Evolutionary conservation across 2,113 vertebrate species (phyloP).

Genomic region (Nannobrachium achirus): DNA sequence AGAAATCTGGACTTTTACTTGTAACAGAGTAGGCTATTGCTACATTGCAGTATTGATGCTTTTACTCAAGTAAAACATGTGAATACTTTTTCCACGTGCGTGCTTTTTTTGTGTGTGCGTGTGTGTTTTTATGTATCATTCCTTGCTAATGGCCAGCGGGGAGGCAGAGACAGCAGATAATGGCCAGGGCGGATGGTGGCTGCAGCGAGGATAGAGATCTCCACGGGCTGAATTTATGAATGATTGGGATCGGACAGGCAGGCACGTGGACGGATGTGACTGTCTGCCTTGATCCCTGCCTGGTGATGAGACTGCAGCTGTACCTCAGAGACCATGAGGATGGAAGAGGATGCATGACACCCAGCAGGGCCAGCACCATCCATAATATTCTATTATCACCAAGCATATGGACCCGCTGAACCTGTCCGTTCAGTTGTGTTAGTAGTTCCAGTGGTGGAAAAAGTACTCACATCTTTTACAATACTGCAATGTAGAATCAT

Average conservation of each 20-base stretch:
- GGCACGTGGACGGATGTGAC: constrained; percentile 66
- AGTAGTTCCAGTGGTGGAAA: no score
- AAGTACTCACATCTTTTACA: no score
- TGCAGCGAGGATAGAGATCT: constrained; percentile 57
- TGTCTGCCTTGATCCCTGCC: constrained; percentile 30
- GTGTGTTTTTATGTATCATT: constrained; percentile 36
- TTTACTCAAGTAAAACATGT: no score
- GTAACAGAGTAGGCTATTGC: no score
- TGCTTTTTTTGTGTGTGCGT: neutral
- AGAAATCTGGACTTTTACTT: no score
- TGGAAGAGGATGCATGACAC: no score
- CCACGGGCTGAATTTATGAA: constrained; percentile 71
- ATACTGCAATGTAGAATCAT: no score
- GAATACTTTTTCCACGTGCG: no score
- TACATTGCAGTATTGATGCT: no score
- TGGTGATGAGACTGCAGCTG: constrained; percentile 17
- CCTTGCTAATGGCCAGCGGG: constrained; percentile 46
- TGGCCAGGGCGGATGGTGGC: constrained; percentile 41
- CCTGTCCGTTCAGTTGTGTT: no score
- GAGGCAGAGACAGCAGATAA: constrained; percentile 51
- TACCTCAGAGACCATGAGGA: constrained; percentile 36
- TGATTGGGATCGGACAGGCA: constrained; percentile 74
- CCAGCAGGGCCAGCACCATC: constrained; percentile 20
- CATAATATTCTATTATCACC: constrained; percentile 7
- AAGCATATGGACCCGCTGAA: constrained; percentile 18